Conservation (phyloP, 64 coral and sea anemone genomes). For the Astreopora myriophthalma region DNA sequence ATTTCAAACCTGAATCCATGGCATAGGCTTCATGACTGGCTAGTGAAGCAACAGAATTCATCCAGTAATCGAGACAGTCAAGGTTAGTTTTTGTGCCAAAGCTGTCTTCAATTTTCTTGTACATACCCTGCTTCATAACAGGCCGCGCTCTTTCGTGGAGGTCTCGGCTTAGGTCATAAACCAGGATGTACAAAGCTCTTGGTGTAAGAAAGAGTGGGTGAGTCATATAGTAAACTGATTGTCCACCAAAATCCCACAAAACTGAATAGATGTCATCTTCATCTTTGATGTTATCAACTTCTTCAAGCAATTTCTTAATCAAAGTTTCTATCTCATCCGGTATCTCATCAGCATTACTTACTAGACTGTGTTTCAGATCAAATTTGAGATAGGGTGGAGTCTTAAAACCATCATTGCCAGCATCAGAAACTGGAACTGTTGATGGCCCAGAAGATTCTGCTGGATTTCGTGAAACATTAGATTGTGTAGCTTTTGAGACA, state of each 20-base stretch:
- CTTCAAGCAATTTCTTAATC: neutral
- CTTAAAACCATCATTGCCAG: no score
- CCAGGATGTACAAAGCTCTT: neutral
- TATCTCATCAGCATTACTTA: no score
- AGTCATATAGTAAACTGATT: constrained; percentile 28
- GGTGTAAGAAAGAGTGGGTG: constrained; percentile 26
- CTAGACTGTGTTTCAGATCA: no score
- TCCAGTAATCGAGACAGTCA: constrained; percentile 13
- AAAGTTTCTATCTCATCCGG: neutral
- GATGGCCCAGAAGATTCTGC: no score
- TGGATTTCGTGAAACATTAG: no score
- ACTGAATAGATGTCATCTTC: neutral
- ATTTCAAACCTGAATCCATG: neutral
- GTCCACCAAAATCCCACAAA: constrained; percentile 26
- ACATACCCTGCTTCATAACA: neutral
- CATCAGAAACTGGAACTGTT: no score
- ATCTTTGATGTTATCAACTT: neutral
- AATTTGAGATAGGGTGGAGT: no score
- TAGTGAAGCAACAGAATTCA: constrained; percentile 11
- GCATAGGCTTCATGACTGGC: neutral
- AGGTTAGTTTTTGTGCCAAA: neutral
- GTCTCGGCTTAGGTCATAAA: neutral
- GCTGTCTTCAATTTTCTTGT: neutral
- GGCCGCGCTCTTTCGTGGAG: neutral
- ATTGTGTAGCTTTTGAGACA: no score